Evolutionary conservation across 2,113 vertebrate genomes (phyloP), one percentile per base, ranked within the genome.

Genomic region (Tonatia bakeri): DNA sequence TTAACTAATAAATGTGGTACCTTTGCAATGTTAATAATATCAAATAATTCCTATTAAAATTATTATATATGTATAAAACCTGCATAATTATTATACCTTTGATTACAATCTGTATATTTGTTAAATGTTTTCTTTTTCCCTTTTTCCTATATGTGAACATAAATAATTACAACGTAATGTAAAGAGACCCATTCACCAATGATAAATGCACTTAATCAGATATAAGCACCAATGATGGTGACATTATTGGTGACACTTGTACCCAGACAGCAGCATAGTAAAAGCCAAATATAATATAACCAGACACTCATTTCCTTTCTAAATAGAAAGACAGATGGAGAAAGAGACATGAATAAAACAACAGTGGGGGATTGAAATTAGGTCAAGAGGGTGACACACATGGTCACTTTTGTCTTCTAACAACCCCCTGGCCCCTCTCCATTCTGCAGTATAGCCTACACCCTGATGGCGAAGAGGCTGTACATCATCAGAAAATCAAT

Each of bases 401-500:
- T 12, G 31, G 47, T 87, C 65, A 65, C 43, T 86, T 70, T 52
- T 73, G 65, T 50, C 82, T 86, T 72, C 73, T 82, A 81, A 43
- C 65, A 84, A 82, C 36, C 38, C 76, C 38, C 12, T n/a, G 7
- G 1, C 13, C 33, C 28, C 31, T 88, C 73, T 61, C 75, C 17
- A 4, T n/a, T 86, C 79, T 67, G 38, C 28, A 72, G 73, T 26
- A 82, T 10, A 89, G 47, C 73, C 45, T 61, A 45, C 7, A 56
- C 20, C 52, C 90, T 43, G 38, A 81, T 94, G 69, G 69, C 24
- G 0, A 82, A 94, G 76, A 89, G 52, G 52, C 36, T 12, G 47
- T 40, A 69, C n/a, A 86, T 61, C 52, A 86, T 61, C 43, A 87
- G 83, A 79, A 97, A 93, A 96, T 93, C 92, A 89, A 94, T 87